phyloP scores from a whole-genome alignment of 1,140 invertebrate genomes.

The Leptinotarsa defecta region DNA sequence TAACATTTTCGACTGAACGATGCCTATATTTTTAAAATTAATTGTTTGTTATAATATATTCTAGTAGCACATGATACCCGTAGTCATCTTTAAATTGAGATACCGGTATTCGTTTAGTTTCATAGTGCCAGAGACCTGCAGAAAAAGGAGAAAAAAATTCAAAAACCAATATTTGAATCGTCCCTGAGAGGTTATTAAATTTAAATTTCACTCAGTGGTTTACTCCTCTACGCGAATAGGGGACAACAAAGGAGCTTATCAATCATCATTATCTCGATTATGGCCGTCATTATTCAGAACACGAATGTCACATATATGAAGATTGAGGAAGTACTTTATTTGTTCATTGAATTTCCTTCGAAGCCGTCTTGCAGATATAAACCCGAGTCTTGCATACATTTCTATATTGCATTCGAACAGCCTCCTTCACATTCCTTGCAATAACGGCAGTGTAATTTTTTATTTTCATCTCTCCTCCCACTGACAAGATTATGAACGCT shows the following conservation, averaged over 20 bases:
- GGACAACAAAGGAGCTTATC: neutral
- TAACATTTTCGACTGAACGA: too few relatives aligned
- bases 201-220: too few relatives aligned
- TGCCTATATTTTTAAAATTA: too few relatives aligned
- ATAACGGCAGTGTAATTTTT: slow-evolving; percentile 13
- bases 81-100: too few relatives aligned
- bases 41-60: too few relatives aligned
- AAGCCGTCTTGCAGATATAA: neutral
- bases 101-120: too few relatives aligned
- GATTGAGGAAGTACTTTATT: slow-evolving; percentile 6
- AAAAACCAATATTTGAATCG: too few relatives aligned
- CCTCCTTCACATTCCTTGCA: slow-evolving; percentile 7
- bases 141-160: too few relatives aligned
- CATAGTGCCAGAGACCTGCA: too few relatives aligned
- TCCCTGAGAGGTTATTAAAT: too few relatives aligned
- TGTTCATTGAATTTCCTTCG: slow-evolving; percentile 3
- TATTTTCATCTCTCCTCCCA: slow-evolving; percentile 9
- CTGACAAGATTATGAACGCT: slow-evolving; percentile 11
- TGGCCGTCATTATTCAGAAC: neutral
- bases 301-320: neutral
- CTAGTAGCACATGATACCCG: too few relatives aligned
- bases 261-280: neutral
- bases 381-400: neutral
- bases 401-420: neutral
- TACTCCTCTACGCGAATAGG: neutral